Percentiles rank a stretch among this genome's conserved stretches.
phyloP scores from a whole-genome alignment of 2,888 invertebrate species.

The Ornithoptera priamus region DNA sequence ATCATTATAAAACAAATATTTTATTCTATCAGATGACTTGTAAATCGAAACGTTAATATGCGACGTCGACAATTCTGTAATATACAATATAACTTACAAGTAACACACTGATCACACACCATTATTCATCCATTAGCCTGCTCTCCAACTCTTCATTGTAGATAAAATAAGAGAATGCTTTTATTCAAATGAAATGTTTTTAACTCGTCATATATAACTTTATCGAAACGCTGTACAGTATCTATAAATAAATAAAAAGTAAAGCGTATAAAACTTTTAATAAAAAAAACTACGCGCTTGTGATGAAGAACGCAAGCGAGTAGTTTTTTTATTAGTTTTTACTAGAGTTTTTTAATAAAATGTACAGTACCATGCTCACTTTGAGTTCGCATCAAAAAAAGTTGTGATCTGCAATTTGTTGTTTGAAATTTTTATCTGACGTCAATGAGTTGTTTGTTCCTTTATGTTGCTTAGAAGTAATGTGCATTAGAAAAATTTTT shows the following conservation, averaged over 20 bases:
- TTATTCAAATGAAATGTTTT: neutral
- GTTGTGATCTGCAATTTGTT: constrained; percentile 9
- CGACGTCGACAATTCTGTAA: too few relatives aligned
- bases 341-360: constrained; percentile 24
- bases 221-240: neutral
- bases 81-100: too few relatives aligned
- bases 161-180: too few relatives aligned
- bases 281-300: too few relatives aligned
- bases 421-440: constrained; percentile 15
- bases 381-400: constrained; percentile 22
- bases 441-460: neutral
- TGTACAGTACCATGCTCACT: constrained; percentile 10
- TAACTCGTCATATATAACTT: neutral
- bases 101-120: too few relatives aligned
- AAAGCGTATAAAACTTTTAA: constrained; percentile 6
- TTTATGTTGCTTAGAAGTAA: neutral
- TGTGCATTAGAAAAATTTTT: neutral
- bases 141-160: too few relatives aligned
- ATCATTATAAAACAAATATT: too few relatives aligned
- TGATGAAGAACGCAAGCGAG: constrained; percentile 5
- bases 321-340: constrained; percentile 23
- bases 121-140: too few relatives aligned
- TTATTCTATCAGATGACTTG: too few relatives aligned
- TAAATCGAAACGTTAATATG: too few relatives aligned
- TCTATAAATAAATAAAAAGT: neutral